phyloP scores from a whole-genome alignment of 2,797 vertebrate genomes.

The Halcyon smyrnensis region DNA sequence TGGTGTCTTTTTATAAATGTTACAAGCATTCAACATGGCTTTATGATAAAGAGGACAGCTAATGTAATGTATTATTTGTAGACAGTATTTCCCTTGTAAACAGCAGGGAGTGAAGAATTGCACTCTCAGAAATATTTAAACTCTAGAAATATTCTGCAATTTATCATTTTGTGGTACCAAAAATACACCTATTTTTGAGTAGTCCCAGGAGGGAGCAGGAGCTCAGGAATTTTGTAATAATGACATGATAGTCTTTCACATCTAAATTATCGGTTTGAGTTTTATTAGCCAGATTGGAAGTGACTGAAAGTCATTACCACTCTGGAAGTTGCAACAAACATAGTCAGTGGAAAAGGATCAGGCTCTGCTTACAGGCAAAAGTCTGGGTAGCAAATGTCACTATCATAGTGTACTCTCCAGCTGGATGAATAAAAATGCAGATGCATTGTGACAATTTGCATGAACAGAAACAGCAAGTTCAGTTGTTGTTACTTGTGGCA shows the following conservation, averaged over 20 bases:
- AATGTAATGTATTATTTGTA: constrained; percentile 84
- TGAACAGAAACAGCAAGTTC: neutral
- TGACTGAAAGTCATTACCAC: constrained; percentile 21
- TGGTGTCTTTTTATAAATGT: constrained; percentile 84
- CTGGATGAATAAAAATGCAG: neutral
- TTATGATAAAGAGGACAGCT: constrained; percentile 83
- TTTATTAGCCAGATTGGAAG: constrained; percentile 26
- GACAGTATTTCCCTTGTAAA: constrained; percentile 81
- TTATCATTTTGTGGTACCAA: constrained; percentile 70
- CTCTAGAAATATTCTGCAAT: constrained; percentile 72
- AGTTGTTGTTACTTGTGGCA: neutral
- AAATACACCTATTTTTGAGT: constrained; percentile 38
- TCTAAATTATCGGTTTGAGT: neutral
- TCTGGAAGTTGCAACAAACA: neutral
- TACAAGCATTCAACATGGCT: constrained; percentile 82
- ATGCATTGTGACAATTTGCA: neutral
- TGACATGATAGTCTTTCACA: constrained; percentile 1
- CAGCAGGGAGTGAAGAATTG: constrained; percentile 79
- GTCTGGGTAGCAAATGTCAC: neutral
- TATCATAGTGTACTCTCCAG: neutral
- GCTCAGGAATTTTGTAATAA: constrained; percentile 26
- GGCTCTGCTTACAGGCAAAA: neutral
- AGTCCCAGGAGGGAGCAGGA: neutral
- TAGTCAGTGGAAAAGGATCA: neutral
- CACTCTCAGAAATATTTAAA: constrained; percentile 80